These are phyloP conservation scores for Rachycentron canadum DNA, from an alignment of 2,797 vertebrate genomes.

Conservation along the genomic window DNA sequence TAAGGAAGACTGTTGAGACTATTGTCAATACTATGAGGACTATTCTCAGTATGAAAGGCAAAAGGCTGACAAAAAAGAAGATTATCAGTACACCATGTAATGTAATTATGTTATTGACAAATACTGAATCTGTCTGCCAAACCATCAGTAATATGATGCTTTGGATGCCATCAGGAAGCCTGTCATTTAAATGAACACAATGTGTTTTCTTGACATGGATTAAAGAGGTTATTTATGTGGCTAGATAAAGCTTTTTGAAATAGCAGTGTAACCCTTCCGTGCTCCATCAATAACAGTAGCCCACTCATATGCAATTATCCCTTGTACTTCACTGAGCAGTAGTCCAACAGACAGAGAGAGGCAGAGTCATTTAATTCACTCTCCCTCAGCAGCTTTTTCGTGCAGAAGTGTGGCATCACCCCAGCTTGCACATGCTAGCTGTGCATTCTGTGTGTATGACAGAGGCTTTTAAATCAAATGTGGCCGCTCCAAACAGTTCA, in stretches of 20 bases:
- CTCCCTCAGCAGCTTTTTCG: conserved; percentile 77
- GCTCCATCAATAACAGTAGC: conserved; percentile 51
- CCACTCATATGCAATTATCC: conserved; percentile 68
- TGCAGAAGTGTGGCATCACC: conserved; percentile 66
- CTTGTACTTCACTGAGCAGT: conserved; percentile 54
- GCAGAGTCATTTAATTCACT: conserved; percentile 58
- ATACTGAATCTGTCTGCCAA: conserved; percentile 2
- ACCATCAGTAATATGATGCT: conserved; percentile 11
- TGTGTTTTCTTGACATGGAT: conserved; percentile 32
- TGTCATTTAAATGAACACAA: conserved; percentile 27
- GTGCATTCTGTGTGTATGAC: conserved; percentile 63
- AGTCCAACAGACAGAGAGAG: conserved; percentile 49
- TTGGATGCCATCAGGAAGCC: conserved; percentile 34
- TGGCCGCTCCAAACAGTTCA: conserved; percentile 58
- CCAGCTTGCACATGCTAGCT: conserved; percentile 63
- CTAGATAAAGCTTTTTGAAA: conserved; percentile 50
- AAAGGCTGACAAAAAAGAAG: conserved; percentile 11
- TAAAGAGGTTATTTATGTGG: conserved; percentile 42
- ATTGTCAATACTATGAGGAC: conserved; percentile 7
- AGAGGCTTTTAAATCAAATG: conserved; percentile 79
- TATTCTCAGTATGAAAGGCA: conserved; percentile 12
- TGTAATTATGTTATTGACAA: conserved; percentile 3
- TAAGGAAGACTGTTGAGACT: not conserved
- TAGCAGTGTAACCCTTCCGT: conserved; percentile 25
- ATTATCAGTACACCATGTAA: conserved; percentile 22